A percentile compares a stretch with the other conserved stretches of the same genome.
Conservation (phyloP, 2,113 vertebrate genomes). For the Himantopus leucocephalus region DNA sequence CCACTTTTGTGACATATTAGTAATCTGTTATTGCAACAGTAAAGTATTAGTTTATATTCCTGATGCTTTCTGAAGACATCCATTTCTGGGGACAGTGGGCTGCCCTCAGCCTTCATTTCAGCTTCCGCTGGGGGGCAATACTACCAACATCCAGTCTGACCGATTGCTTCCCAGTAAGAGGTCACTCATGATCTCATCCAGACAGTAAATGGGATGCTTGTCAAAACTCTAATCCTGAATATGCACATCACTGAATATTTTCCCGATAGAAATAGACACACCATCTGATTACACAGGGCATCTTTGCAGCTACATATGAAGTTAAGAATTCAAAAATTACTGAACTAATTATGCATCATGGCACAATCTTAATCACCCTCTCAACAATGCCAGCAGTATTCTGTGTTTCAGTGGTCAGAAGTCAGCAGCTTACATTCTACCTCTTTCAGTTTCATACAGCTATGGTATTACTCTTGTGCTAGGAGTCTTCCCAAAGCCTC, state of each 20-base stretch:
- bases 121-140: neutral
- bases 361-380: neutral
- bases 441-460: neutral
- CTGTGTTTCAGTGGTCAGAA: neutral
- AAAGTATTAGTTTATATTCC: neutral
- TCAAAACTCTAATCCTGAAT: neutral
- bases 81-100: neutral
- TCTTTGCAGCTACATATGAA: neutral
- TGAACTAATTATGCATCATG: neutral
- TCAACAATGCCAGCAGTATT: neutral
- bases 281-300: neutral
- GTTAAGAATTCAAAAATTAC: neutral
- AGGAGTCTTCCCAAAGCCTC: neutral
- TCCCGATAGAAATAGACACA: neutral
- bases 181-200: neutral
- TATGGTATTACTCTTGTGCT: neutral
- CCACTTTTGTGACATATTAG: constrained; percentile 47
- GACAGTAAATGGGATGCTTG: neutral
- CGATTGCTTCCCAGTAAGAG: neutral
- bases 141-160: neutral
- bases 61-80: constrained; percentile 51
- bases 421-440: neutral
- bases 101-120: neutral
- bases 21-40: neutral
- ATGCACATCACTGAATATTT: neutral